Percentiles rank a stretch among this genome's conserved stretches.
These are phyloP conservation scores for Crambe crambe DNA, from an alignment of 37 sponge, comb jelly and placozoan genomes.

Conservation along the genomic window DNA sequence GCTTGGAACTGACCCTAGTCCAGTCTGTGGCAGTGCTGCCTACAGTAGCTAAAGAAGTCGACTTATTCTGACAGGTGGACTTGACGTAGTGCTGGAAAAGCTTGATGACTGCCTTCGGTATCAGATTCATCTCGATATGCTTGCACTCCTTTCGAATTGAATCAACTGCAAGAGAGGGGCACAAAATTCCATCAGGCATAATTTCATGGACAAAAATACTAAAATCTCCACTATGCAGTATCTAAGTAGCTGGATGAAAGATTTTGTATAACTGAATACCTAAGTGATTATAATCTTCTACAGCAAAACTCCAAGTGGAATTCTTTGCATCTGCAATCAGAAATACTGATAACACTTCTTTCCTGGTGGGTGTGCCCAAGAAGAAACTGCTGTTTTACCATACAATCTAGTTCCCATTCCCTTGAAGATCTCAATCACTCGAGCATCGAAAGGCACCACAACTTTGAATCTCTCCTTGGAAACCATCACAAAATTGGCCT, in stretches of 20 bases:
- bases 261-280: too few relatives aligned
- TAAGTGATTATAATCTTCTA: slow-evolving; percentile 44
- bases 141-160: slow-evolving; percentile 37
- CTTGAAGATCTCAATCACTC: slow-evolving; percentile 62
- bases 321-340: slow-evolving; percentile 63
- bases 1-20: slow-evolving; percentile 30
- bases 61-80: background rate
- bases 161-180: slow-evolving; percentile 12
- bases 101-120: slow-evolving; percentile 63
- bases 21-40: slow-evolving; percentile 21
- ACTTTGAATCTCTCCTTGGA: slow-evolving; percentile 52
- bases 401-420: slow-evolving; percentile 43
- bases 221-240: background rate
- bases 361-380: background rate
- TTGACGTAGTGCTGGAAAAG: slow-evolving; percentile 18
- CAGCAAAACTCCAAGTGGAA: slow-evolving; percentile 64
- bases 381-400: slow-evolving; percentile 44
- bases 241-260: too few relatives aligned
- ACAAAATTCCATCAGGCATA: too few relatives aligned
- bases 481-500: slow-evolving; percentile 30
- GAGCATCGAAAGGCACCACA: slow-evolving; percentile 27
- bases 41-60: background rate
- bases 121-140: slow-evolving; percentile 42
- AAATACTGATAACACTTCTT: background rate
- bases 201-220: too few relatives aligned